Evolutionary conservation across 2,797 vertebrate species (phyloP), one percentile per base, ranked within the genome.

Genomic region (Sebastes steindachneri): DNA sequence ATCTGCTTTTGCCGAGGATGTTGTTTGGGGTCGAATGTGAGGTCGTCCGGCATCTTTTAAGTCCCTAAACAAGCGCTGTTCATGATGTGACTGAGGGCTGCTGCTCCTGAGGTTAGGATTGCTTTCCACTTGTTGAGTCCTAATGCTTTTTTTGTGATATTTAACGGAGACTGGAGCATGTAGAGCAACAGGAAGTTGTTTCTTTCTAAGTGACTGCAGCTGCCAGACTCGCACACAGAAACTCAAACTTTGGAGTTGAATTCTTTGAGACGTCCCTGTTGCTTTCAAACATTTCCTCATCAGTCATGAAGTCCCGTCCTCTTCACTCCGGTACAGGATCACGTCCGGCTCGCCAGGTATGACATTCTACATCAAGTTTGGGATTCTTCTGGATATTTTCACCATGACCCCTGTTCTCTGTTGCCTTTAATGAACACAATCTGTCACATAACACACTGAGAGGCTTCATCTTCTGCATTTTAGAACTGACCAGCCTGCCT

Each of bases 91-190:
- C 84, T 75, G 81, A 82, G 64, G 67, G 72, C 82, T 45, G 83
- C 82, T 33, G 82, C 80, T 77, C 65, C 74, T 73, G 83, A 82
- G 28, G 74, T 58, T 45, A 3, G 65, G 74, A 53, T 55, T 9
- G 33, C 59, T 73, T 69, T 21, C 55, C 68, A 4, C 41, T 8
- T 4, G 17, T 70, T 23, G 59, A 41, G 71, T 48, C 82, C 79
- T 26, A 74, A 82, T 21, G 64, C 68, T 83, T 86, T 63, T 54
- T 48, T 53, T 63, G 70, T 87, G 69, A 67, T 77, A 48, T 86
- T 81, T 77, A 79, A 75, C 10, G 6, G 67, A 77, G 63, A 79
- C 80, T 74, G 81, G 80, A 82, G 79, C 79, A 84, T 85, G 87
- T 60, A 28, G 79, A 72, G 82, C 86, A 76, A 73, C 79, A 62